Evolutionary conservation across 2,113 vertebrate species (phyloP).

Genomic region (Martes martes): DNA sequence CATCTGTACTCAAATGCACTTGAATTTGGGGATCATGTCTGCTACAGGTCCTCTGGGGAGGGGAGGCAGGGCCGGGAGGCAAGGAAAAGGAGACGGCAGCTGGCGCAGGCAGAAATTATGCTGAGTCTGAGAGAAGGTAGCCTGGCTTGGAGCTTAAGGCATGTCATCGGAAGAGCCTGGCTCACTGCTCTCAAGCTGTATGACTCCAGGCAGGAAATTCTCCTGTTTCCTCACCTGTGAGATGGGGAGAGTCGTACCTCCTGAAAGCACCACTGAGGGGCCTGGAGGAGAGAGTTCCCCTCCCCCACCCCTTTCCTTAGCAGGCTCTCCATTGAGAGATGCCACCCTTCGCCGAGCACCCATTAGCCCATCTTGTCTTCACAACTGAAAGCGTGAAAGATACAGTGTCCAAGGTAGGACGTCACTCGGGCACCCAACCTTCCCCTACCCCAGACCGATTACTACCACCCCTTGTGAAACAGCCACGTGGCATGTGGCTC

Average conservation of each 20-base stretch:
- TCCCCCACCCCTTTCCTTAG: background rate
- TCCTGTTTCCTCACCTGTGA: background rate
- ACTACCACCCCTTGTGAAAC: background rate
- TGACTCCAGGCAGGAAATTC: background rate
- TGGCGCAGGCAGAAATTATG: background rate
- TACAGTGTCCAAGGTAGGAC: background rate
- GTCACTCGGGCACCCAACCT: background rate
- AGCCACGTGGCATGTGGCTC: rapidly evolving
- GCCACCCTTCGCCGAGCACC: background rate
- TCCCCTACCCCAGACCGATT: background rate
- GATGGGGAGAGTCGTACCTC: background rate
- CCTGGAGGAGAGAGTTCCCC: background rate
- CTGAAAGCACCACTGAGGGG: background rate
- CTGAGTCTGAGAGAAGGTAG: background rate
- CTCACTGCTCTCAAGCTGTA: background rate
- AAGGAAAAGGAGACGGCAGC: background rate
- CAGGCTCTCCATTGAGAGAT: background rate
- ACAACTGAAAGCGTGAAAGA: background rate
- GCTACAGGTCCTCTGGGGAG: background rate
- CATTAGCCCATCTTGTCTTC: background rate
- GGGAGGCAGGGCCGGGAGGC: background rate
- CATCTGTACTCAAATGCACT: background rate
- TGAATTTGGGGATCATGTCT: background rate
- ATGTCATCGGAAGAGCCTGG: background rate
- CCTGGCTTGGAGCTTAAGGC: background rate